Conservation (phyloP, 2,888 invertebrate species). For the Eilema sororculum region DNA sequence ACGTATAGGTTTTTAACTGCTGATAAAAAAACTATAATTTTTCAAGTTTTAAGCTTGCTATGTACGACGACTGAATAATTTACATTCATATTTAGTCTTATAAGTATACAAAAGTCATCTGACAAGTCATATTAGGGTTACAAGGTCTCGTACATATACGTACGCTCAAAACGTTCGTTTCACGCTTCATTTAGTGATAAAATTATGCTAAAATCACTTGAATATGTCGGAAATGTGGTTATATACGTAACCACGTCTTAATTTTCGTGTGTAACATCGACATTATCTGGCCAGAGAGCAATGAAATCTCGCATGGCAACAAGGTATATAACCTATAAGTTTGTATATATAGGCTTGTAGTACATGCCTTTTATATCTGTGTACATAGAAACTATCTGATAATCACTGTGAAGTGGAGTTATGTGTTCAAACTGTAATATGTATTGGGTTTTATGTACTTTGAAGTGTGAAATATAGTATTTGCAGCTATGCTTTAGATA, state of each 20-base stretch:
- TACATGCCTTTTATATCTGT: slow-evolving; percentile 57
- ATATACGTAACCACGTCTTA: slow-evolving; percentile 34
- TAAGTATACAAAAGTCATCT: slow-evolving; percentile 55
- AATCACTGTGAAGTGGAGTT: slow-evolving; percentile 62
- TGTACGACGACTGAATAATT: slow-evolving; percentile 50
- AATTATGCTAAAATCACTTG: slow-evolving; percentile 37
- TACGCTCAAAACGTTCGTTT: slow-evolving; percentile 48
- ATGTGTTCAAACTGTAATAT: slow-evolving; percentile 59
- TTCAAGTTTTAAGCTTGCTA: slow-evolving; percentile 55
- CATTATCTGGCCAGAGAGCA: slow-evolving; percentile 54
- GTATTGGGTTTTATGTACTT: slow-evolving; percentile 52
- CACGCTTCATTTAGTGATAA: slow-evolving; percentile 42
- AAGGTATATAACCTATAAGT: slow-evolving; percentile 78
- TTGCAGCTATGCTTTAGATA: slow-evolving; percentile 19
- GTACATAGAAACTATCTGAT: slow-evolving; percentile 72
- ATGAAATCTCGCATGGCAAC: slow-evolving; percentile 80
- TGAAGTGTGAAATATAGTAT: slow-evolving; percentile 29
- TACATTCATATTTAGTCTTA: slow-evolving; percentile 52
- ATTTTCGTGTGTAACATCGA: slow-evolving; percentile 46
- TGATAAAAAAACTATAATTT: slow-evolving; percentile 44
- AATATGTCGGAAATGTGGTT: slow-evolving; percentile 42
- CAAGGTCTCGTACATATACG: slow-evolving; percentile 57
- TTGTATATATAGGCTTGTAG: slow-evolving; percentile 65
- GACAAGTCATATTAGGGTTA: slow-evolving; percentile 59
- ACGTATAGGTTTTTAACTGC: slow-evolving; percentile 53